Evolutionary conservation across 2,113 vertebrate genomes (phyloP), one percentile per base, ranked within the genome.

Genomic region (Plectropomus leopardus): DNA sequence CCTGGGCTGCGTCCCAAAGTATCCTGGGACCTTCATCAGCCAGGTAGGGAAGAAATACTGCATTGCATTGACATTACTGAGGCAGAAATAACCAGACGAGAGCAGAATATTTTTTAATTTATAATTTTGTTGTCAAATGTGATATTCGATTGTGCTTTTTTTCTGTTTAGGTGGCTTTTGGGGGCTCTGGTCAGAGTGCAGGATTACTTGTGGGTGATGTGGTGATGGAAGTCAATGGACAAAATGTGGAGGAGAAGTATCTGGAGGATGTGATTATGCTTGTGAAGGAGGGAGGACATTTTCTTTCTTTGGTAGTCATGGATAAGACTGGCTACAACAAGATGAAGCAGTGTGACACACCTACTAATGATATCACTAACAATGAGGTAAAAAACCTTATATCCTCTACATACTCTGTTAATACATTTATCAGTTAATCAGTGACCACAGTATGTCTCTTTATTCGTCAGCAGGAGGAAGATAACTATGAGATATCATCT

Each of bases 161-260:
- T 15, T 69, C 3, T 32, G 44, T 82, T 32, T 66, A 97, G 95
- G 93, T 97, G 72, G 78, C 84, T n/a, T 65, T 67, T 32, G 94
- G 92, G 9, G 92, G 94, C 21, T 45, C 94, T 13, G 96, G 93
- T 21, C 82, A 94, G 60, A 92, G 11, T 47, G 94, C 93, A 7
- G 96, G 95, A 16, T 90, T 96, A 36, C 77, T 69, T 66, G 83
- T 68, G 9, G 95, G 95, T 67, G 95, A 97, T 5, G 63, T 92
- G 26, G 51, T 96, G 63, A 78, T 96, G 28, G 95, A 96, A 72
- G 91, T 96, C 50, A 96, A 96, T 3, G 95, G 96, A 66, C 66
- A 85, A 70, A 92, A 95, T 51, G 90, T 96, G 78, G 93, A 92
- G 28, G 82, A 90, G 17, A 86, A 94, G 73, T 61, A 26, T 74